Percentiles rank a stretch among this genome's conserved stretches.
These are phyloP conservation scores for Eumacrocentrus americanus DNA, from an alignment of 2,888 invertebrate genomes.

Conservation along the genomic window DNA sequence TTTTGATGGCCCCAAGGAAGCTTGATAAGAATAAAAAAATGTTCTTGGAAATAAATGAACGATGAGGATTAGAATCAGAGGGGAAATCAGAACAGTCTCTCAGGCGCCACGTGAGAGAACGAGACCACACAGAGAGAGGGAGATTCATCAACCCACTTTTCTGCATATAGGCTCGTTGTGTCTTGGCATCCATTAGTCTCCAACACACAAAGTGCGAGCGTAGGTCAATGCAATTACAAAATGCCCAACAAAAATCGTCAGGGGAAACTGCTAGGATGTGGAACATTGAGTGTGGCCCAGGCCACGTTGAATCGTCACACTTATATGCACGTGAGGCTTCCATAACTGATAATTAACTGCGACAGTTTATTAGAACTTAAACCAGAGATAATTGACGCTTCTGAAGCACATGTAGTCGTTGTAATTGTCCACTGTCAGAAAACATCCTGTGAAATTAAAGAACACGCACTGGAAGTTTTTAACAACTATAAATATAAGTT, in stretches of 20 bases:
- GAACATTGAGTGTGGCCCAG: not conserved
- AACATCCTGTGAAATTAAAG: no score
- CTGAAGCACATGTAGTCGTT: no score
- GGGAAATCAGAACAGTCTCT: conserved; percentile 12
- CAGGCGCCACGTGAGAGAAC: not conserved
- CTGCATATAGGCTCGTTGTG: not conserved
- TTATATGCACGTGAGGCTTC: not conserved
- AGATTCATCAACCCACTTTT: conserved; percentile 19
- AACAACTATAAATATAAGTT: no score
- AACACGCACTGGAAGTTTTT: no score
- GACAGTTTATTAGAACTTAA: no score
- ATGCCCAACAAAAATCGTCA: not conserved
- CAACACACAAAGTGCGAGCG: not conserved
- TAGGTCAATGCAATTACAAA: conserved; percentile 5
- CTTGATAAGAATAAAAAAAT: not conserved
- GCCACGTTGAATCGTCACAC: not conserved
- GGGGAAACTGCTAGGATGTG: not conserved
- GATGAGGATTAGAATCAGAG: not conserved
- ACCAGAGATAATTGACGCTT: no score
- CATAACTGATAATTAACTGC: not conserved
- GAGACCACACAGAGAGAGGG: not conserved
- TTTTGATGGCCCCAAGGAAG: not conserved
- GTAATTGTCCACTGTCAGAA: no score
- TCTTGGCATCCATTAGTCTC: conserved; percentile 1
- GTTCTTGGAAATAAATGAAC: not conserved